These are phyloP conservation scores for Cosmopolites sordidus DNA, from an alignment of 2,888 invertebrate genomes.

Conservation along the genomic window DNA sequence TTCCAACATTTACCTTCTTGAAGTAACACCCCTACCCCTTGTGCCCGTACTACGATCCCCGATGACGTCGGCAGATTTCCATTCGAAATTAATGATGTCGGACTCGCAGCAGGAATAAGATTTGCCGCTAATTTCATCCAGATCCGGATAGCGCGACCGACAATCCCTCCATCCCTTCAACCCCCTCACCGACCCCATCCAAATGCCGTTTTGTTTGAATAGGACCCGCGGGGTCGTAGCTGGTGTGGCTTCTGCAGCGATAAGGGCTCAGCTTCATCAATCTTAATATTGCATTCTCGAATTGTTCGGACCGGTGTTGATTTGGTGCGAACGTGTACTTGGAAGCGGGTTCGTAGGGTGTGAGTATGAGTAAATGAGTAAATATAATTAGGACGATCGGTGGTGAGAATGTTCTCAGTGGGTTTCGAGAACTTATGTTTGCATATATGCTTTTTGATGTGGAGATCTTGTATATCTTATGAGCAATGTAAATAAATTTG, in stretches of 20 bases:
- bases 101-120: slow-evolving; percentile 32
- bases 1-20: not conserved
- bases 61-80: slow-evolving; percentile 42
- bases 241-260: slow-evolving; percentile 38
- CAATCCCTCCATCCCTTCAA: slow-evolving; percentile 6
- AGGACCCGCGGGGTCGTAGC: slow-evolving; percentile 36
- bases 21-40: not conserved
- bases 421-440: no score
- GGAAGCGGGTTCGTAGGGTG: not conserved
- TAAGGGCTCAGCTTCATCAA: slow-evolving; percentile 45
- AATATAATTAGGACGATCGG: slow-evolving; percentile 12
- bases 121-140: slow-evolving; percentile 32
- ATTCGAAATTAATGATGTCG: slow-evolving; percentile 42
- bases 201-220: slow-evolving; percentile 40
- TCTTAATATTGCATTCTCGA: slow-evolving; percentile 48
- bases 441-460: no score
- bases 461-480: no score
- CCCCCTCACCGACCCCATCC: slow-evolving; percentile 8
- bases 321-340: not conserved
- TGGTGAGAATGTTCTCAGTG: no score
- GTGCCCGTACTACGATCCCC: not conserved
- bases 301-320: slow-evolving; percentile 15
- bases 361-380: slow-evolving; percentile 17
- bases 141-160: slow-evolving; percentile 25
- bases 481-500: no score